phyloP scores from a whole-genome alignment of 2,888 invertebrate species.

The Strigamia transsilvanica region DNA sequence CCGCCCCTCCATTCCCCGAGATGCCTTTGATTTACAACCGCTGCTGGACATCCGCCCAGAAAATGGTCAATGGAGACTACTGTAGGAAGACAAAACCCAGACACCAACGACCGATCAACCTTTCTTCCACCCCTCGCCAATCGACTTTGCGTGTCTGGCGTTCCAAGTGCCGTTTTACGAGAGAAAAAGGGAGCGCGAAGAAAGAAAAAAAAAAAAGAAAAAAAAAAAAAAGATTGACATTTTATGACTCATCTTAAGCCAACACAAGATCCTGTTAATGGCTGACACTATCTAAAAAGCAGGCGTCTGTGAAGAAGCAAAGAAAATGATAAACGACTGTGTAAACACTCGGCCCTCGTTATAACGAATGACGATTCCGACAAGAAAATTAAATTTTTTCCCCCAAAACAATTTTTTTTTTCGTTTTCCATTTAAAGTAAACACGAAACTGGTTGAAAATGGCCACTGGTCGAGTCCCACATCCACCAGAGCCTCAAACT shows the following conservation, averaged over 20 bases:
- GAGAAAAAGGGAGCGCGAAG: background rate
- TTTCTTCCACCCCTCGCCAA: background rate
- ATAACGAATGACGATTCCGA: background rate
- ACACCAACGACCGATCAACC: background rate
- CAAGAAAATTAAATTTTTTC: background rate
- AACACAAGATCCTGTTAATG: constrained; percentile 42
- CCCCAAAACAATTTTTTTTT: no score
- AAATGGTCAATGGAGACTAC: constrained; percentile 42
- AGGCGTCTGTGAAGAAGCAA: background rate
- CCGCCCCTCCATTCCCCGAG: constrained; percentile 27
- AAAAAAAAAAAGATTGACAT: constrained; percentile 18
- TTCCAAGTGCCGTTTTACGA: constrained; percentile 16
- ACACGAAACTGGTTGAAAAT: background rate
- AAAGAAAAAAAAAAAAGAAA: background rate
- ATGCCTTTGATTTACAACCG: constrained; percentile 35
- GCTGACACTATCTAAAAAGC: constrained; percentile 32
- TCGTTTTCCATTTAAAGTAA: no score
- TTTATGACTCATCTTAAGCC: constrained; percentile 30
- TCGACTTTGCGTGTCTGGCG: background rate
- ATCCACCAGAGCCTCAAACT: constrained; percentile 5
- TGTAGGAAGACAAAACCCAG: constrained; percentile 32
- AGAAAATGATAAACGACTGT: constrained; percentile 34
- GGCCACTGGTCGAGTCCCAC: background rate
- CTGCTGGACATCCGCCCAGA: constrained; percentile 40
- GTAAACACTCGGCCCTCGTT: constrained; percentile 7